Conservation (phyloP, 2,888 invertebrate species). For the Anorthoa munda region DNA sequence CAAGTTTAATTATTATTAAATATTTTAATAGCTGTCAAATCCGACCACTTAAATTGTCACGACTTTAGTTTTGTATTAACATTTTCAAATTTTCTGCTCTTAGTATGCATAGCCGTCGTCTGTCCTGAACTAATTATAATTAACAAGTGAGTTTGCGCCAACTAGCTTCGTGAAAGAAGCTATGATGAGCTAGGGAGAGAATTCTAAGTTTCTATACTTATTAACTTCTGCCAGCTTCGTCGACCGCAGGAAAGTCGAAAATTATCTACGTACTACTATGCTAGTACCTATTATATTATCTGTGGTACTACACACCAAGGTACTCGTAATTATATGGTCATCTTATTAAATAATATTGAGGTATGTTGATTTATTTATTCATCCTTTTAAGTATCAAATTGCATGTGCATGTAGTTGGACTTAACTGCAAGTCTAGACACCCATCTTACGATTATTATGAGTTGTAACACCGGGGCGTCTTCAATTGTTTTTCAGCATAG, state of each 20-base stretch:
- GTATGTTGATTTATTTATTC: background rate
- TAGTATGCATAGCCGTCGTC: conserved; percentile 16
- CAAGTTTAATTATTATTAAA: too few relatives aligned
- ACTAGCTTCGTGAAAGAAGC: conserved; percentile 7
- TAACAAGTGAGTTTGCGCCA: conserved; percentile 10
- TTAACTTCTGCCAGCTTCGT: background rate
- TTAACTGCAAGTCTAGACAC: background rate
- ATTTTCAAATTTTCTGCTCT: conserved; percentile 16
- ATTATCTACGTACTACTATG: background rate
- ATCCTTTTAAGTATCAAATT: background rate
- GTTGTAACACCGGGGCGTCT: background rate
- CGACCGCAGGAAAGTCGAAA: background rate
- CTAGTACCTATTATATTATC: too few relatives aligned
- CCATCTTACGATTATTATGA: background rate
- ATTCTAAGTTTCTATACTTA: background rate
- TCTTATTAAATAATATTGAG: too few relatives aligned
- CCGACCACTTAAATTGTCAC: too few relatives aligned
- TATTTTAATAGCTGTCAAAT: too few relatives aligned
- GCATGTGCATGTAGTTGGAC: background rate
- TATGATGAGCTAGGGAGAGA: background rate
- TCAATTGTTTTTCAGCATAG: background rate
- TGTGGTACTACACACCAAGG: too few relatives aligned
- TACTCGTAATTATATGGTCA: too few relatives aligned
- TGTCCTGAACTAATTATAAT: conserved; percentile 28
- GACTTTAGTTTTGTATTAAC: background rate